A percentile compares a stretch with the other conserved stretches of the same genome.
Conservation (phyloP, 2,888 invertebrate species). For the Ischnura elegans region DNA sequence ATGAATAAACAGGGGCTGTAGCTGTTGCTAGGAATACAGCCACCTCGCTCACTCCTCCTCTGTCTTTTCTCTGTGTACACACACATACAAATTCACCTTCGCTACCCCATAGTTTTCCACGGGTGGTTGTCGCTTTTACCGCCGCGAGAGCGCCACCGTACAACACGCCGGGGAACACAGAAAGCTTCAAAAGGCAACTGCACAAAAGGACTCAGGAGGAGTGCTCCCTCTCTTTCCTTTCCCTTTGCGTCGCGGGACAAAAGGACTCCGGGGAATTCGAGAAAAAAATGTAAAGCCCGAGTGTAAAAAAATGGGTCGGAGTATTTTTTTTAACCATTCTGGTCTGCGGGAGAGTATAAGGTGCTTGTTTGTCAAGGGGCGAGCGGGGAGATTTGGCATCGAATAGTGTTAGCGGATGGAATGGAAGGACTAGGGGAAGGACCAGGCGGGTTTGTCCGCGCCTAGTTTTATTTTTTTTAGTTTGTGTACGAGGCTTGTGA, state of each 20-base stretch:
- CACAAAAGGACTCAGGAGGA: conserved; percentile 21
- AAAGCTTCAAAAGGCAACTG: conserved; percentile 18
- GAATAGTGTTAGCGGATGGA: not conserved
- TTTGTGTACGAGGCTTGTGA: not conserved
- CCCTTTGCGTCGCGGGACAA: not conserved
- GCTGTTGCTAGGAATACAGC: not conserved
- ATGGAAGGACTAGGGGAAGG: not conserved
- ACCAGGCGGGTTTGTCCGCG: not conserved
- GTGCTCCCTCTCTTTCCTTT: not conserved
- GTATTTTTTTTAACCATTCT: conserved; percentile 2
- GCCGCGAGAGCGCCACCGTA: too few relatives aligned
- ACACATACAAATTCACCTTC: too few relatives aligned
- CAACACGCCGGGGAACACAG: not conserved
- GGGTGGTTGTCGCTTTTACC: not conserved
- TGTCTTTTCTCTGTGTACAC: not conserved
- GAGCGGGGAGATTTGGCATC: not conserved
- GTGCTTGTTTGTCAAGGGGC: not conserved
- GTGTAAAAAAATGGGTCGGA: not conserved
- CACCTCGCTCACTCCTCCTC: not conserved
- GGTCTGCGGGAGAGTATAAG: not conserved
- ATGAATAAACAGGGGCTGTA: conserved; percentile 2
- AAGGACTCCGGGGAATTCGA: not conserved
- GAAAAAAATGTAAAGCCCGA: not conserved
- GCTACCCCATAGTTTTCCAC: not conserved
- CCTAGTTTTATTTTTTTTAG: not conserved